These are phyloP conservation scores for Etheostoma perlongum DNA, from an alignment of 2,797 vertebrate genomes.

Conservation along the genomic window DNA sequence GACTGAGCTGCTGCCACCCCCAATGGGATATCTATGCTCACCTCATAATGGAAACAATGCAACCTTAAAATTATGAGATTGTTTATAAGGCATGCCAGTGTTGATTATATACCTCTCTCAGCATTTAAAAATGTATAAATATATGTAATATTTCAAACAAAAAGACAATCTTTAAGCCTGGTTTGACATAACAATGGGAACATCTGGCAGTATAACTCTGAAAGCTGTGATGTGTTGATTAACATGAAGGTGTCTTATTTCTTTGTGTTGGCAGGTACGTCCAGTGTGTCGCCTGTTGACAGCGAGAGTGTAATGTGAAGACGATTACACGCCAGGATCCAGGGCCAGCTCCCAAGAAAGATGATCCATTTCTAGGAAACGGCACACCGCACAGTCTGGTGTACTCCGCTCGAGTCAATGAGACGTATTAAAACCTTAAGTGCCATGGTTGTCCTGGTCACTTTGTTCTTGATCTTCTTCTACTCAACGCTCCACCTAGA, in stretches of 20 bases:
- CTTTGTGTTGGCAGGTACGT: constrained; percentile 43
- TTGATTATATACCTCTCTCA: not conserved
- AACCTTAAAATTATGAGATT: not conserved
- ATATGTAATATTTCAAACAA: no score
- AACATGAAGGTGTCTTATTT: not conserved
- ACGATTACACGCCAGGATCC: not conserved
- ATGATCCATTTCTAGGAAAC: constrained; percentile 25
- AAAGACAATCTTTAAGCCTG: not conserved
- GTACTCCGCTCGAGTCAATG: constrained; percentile 50
- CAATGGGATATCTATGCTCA: no score
- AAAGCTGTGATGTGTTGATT: constrained; percentile 1
- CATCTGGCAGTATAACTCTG: not conserved
- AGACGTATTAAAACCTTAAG: constrained; percentile 19
- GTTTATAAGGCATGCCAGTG: no score
- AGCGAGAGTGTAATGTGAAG: constrained; percentile 30
- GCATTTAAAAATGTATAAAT: not conserved
- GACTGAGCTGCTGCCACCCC: no score
- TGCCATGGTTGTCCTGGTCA: constrained; percentile 44
- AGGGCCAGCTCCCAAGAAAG: constrained; percentile 11
- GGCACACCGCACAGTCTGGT: not conserved
- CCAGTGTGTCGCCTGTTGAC: not conserved
- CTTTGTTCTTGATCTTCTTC: constrained; percentile 61
- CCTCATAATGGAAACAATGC: not conserved
- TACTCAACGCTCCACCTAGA: constrained; percentile 51
- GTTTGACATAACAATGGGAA: not conserved